Base-by-base conservation (phyloP, 2,113 vertebrate species). In the Istiophorus platypterus region DNA sequence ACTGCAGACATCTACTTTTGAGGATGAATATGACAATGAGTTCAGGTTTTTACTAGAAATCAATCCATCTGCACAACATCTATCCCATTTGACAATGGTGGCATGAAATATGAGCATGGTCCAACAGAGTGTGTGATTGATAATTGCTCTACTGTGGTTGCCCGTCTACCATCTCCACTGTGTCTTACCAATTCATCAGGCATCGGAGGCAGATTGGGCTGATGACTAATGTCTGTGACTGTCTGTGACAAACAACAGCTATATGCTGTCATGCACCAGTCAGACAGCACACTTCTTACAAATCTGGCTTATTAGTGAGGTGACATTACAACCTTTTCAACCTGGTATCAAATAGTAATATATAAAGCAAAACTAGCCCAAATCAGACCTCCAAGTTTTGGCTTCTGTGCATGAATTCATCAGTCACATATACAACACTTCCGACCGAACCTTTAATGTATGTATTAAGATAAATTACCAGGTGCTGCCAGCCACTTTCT, bases 101-200 rank as follows among this genome's bases (percentile, higher is more conserved):
- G 76, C 76, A 26, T 89, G 66, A 88, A 83, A 81, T 80, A 92
- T 76, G 81, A 85, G 69, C 9, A 22, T 8, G 13, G 67, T 65
- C 72, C 72, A 70, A 49, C 72, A 65, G 84, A 20, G 72, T 63
- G 79, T 49, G 86, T 92, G 90, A 94, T 94, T 92, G 90, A 89
- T 93, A 91, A 91, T 92, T 93, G 90, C 85, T 92, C 76, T 81
- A 77, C 49, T 84, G 76, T 80, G 78, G 86, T 72, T 24, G 82
- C 85, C 84, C 42, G 78, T 72, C 88, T 88, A 82, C 80, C 80
- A 59, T 91, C 84, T 81, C 72, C 72, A 84, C 84, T 56, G 80
- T 62, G 76, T 82, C 66, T 51, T 67, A 81, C 78, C 89, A 85
- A 91, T 92, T 92, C 90, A 91, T 93, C 92, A 90, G 66, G 77